Evolutionary conservation across 2,113 vertebrate genomes (phyloP).

Genomic region (Bothrops jararaca): DNA sequence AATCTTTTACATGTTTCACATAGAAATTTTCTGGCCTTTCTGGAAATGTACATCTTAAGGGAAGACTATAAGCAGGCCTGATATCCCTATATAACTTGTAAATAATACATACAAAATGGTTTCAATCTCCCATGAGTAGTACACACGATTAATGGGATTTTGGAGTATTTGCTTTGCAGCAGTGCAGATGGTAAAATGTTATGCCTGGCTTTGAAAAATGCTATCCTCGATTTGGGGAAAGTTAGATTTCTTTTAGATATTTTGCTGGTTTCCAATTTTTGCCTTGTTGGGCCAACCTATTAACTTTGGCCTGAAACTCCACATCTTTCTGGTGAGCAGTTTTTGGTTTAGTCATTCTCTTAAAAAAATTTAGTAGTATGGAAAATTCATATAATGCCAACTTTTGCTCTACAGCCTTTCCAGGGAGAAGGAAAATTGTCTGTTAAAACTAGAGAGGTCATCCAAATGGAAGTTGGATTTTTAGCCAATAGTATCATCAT

Average conservation of each 20-base stretch:
- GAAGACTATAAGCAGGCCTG: not conserved
- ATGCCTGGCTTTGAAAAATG: not conserved
- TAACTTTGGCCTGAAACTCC: not conserved
- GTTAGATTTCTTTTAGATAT: not conserved
- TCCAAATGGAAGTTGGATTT: not conserved
- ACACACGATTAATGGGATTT: not conserved
- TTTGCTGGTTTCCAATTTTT: not conserved
- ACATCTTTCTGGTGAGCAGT: not conserved
- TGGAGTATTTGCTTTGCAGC: not conserved
- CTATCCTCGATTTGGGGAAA: not conserved
- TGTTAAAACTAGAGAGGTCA: not conserved
- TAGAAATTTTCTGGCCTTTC: not conserved
- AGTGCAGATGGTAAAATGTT: not conserved
- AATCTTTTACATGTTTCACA: not conserved
- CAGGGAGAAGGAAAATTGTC: not conserved
- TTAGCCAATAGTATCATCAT: not conserved
- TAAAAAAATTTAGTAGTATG: not conserved
- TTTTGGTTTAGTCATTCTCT: not conserved
- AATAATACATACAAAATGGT: not conserved
- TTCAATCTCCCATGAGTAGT: not conserved
- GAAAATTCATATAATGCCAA: not conserved
- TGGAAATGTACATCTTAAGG: not conserved
- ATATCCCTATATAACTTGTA: not conserved
- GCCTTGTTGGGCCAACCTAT: not conserved
- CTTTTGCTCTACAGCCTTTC: not conserved